A percentile compares a stretch with the other conserved stretches of the same genome.
These are phyloP conservation scores for Drosophila quinaria DNA, from an alignment of 2,888 invertebrate species.

Conservation along the genomic window DNA sequence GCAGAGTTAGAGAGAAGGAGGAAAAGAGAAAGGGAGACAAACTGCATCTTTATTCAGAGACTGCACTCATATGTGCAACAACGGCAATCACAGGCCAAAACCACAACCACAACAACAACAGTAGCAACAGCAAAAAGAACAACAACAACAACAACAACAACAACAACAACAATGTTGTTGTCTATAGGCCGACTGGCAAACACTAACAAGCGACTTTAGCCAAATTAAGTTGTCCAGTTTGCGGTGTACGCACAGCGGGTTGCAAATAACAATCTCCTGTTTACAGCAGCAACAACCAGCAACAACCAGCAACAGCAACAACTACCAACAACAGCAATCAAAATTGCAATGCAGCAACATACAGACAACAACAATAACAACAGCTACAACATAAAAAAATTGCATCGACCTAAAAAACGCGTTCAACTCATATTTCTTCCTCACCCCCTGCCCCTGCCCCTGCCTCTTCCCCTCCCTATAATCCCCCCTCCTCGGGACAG, in stretches of 20 bases:
- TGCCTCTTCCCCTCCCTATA: not conserved
- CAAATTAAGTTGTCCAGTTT: slow-evolving; percentile 82
- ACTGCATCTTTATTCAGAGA: slow-evolving; percentile 56
- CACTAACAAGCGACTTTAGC: slow-evolving; percentile 79
- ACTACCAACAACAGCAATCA: slow-evolving; percentile 65
- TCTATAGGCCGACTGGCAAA: slow-evolving; percentile 50
- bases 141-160: slow-evolving; percentile 16
- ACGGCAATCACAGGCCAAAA: slow-evolving; percentile 47
- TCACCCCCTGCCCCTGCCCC: not conserved
- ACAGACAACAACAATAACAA: slow-evolving; percentile 40
- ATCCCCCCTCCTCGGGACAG: slow-evolving; percentile 25
- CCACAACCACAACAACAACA: slow-evolving; percentile 53
- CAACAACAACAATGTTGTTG: slow-evolving; percentile 11
- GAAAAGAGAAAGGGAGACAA: slow-evolving; percentile 34
- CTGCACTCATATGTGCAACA: slow-evolving; percentile 54
- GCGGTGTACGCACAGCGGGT: slow-evolving; percentile 81
- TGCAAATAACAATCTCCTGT: slow-evolving; percentile 80
- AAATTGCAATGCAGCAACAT: slow-evolving; percentile 57
- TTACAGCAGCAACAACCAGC: slow-evolving; percentile 68
- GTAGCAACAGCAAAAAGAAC: slow-evolving; percentile 26
- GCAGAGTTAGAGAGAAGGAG: slow-evolving; percentile 11
- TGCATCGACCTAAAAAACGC: slow-evolving; percentile 73
- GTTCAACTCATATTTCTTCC: slow-evolving; percentile 78
- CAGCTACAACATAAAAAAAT: slow-evolving; percentile 41
- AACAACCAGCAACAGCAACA: slow-evolving; percentile 49